A percentile compares a stretch with the other conserved stretches of the same genome.
Evolutionary conservation across 2,888 invertebrate genomes (phyloP).

Genomic region (Drosophila yooni): DNA sequence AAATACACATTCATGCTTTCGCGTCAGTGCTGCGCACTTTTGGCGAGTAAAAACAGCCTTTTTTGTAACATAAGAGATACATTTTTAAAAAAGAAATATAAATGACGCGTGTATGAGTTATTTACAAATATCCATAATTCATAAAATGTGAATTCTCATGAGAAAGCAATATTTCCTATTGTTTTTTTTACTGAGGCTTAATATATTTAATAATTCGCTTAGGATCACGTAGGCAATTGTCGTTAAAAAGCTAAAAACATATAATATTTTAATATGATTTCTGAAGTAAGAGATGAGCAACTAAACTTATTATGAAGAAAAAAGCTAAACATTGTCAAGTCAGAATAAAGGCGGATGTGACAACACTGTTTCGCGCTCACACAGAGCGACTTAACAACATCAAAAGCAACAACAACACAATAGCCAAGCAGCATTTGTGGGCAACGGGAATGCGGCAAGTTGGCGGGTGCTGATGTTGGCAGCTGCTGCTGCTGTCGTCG

Average conservation of each 20-base stretch:
- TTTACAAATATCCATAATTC: neutral
- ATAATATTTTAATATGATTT: neutral
- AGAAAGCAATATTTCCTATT: neutral
- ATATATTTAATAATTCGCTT: neutral
- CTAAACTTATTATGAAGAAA: neutral
- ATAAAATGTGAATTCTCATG: neutral
- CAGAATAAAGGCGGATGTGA: neutral
- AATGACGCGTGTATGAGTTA: neutral
- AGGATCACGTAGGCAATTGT: neutral
- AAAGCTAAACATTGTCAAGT: neutral
- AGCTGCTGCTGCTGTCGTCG: constrained; percentile 60
- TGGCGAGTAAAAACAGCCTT: neutral
- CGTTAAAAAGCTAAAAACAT: neutral
- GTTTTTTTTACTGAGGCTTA: neutral
- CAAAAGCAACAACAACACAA: constrained; percentile 40
- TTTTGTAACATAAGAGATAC: neutral
- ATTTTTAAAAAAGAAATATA: neutral
- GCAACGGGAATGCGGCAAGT: constrained; percentile 52
- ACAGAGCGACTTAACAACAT: constrained; percentile 55
- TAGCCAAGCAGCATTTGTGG: constrained; percentile 23
- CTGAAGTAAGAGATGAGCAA: neutral
- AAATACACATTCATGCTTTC: constrained; percentile 16
- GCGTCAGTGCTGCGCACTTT: constrained; percentile 12
- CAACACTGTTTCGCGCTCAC: constrained; percentile 36
- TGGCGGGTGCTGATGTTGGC: constrained; percentile 77